These are phyloP conservation scores for Naso thynnoides DNA, from an alignment of 2,797 vertebrate genomes.

Conservation along the genomic window DNA sequence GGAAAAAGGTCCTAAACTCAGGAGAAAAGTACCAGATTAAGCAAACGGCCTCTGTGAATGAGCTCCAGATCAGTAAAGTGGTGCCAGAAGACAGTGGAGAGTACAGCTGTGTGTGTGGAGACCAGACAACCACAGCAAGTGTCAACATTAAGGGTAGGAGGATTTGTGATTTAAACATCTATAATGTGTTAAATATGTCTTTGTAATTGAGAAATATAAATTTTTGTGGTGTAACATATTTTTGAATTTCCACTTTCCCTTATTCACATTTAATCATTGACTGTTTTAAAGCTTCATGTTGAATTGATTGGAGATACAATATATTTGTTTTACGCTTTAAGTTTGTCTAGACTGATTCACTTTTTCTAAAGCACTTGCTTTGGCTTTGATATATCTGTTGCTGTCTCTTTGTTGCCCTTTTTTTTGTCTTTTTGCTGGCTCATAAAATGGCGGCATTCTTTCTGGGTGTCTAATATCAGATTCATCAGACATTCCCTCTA, in stretches of 20 bases:
- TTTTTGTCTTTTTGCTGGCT: slow-evolving; percentile 9
- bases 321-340: slow-evolving; percentile 4
- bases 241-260: background rate
- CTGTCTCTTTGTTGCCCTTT: background rate
- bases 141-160: slow-evolving; percentile 75
- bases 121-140: slow-evolving; percentile 76
- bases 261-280: slow-evolving; percentile 2
- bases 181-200: slow-evolving; percentile 8
- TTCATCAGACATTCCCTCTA: slow-evolving; percentile 3
- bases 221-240: background rate
- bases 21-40: slow-evolving; percentile 83
- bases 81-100: slow-evolving; percentile 81
- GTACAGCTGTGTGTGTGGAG: slow-evolving; percentile 85
- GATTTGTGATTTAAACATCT: slow-evolving; percentile 22
- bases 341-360: background rate
- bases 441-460: slow-evolving; percentile 16
- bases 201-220: background rate
- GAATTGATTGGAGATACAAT: background rate
- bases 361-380: background rate
- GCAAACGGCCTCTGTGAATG: slow-evolving; percentile 75
- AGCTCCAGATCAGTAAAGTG: slow-evolving; percentile 79
- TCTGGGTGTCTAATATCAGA: background rate
- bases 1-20: slow-evolving; percentile 73
- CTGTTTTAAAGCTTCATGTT: background rate
- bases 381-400: background rate